Percentiles rank a stretch among this genome's conserved stretches.
phyloP scores from a whole-genome alignment of 2,888 invertebrate genomes.

The Cyclophora albipunctata region DNA sequence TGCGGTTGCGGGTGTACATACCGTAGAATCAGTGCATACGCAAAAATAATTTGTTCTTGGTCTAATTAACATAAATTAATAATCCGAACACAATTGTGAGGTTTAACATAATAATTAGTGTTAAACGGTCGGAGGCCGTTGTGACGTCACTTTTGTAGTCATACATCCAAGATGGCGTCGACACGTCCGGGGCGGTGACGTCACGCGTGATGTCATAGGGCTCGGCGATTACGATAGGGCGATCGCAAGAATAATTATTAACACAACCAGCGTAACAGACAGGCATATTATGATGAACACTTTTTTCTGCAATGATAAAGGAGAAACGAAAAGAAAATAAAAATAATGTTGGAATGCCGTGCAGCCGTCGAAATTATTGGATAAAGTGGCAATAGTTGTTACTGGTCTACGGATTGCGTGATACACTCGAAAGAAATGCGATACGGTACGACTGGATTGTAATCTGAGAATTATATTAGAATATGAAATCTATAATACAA shows the following conservation, averaged over 20 bases:
- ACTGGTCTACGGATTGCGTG: too few species aligned
- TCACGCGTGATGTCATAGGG: constrained; percentile 27
- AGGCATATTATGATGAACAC: constrained; percentile 91
- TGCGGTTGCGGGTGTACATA: too few species aligned
- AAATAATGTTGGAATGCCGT: constrained; percentile 1
- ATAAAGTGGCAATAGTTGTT: too few species aligned
- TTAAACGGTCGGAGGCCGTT: neutral
- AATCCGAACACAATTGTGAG: too few species aligned
- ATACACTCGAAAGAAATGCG: too few species aligned
- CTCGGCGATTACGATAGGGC: constrained; percentile 40
- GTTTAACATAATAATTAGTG: too few species aligned
- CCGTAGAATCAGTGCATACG: too few species aligned
- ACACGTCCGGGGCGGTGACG: constrained; percentile 14
- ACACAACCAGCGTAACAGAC: constrained; percentile 83
- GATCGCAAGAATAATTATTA: constrained; percentile 81
- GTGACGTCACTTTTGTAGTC: constrained; percentile 25
- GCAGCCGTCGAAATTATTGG: neutral
- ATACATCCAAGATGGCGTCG: constrained; percentile 10
- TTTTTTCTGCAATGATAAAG: constrained; percentile 87
- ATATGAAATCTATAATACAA: too few species aligned
- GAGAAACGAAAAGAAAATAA: constrained; percentile 15
- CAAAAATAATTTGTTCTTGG: too few species aligned
- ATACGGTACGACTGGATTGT: too few species aligned
- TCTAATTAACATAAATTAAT: too few species aligned
- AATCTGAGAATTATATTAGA: too few species aligned